phyloP scores from a whole-genome alignment of 2,797 vertebrate genomes.

The Melanotaenia parkinsoni region DNA sequence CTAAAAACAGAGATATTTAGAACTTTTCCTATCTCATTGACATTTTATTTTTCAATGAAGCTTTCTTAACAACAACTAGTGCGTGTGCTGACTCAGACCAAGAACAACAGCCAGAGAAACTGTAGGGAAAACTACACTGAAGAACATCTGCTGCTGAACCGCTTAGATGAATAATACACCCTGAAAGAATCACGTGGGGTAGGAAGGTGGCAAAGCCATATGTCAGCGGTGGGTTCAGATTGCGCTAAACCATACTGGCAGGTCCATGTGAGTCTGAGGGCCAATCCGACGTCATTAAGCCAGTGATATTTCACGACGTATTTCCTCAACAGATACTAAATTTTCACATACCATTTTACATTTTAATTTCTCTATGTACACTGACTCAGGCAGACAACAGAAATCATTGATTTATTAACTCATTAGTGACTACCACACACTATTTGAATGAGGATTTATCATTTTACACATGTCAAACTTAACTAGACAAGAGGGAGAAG shows the following conservation, averaged over 20 bases:
- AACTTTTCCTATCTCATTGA: slow-evolving; percentile 31
- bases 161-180: slow-evolving; percentile 61
- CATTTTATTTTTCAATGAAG: slow-evolving; percentile 16
- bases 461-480: no score
- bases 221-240: slow-evolving; percentile 48
- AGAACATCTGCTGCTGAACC: slow-evolving; percentile 55
- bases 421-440: not conserved
- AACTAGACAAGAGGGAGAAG: no score
- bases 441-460: not conserved
- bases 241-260: slow-evolving; percentile 50
- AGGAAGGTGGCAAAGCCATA: slow-evolving; percentile 48
- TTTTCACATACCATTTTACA: slow-evolving; percentile 5
- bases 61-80: slow-evolving; percentile 16
- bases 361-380: slow-evolving; percentile 7
- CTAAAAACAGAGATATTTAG: not conserved
- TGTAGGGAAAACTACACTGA: slow-evolving; percentile 35
- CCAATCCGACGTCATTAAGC: slow-evolving; percentile 16
- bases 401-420: not conserved
- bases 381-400: not conserved
- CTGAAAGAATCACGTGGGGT: slow-evolving; percentile 49
- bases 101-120: slow-evolving; percentile 8
- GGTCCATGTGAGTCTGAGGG: slow-evolving; percentile 27
- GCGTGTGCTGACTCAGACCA: slow-evolving; percentile 43
- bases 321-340: slow-evolving; percentile 10
- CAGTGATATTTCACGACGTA: not conserved